These are phyloP conservation scores for Cosmorhoe ocellata DNA, from an alignment of 2,888 invertebrate genomes.

Conservation along the genomic window DNA sequence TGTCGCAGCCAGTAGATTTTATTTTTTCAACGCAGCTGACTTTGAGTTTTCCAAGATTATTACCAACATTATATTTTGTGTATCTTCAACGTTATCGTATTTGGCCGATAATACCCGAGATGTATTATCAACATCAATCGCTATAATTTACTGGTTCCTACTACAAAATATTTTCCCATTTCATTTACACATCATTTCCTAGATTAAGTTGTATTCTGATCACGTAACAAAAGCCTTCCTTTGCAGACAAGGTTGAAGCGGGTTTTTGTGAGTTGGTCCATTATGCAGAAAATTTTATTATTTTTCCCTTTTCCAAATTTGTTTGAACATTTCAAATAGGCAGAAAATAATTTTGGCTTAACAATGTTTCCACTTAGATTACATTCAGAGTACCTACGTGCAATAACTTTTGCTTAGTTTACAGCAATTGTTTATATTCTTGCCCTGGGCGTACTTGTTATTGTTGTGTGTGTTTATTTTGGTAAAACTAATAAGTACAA, in stretches of 20 bases:
- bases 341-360: neutral
- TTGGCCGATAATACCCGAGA: too few species aligned
- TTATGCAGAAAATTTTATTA: conserved; percentile 18
- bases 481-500: too few species aligned
- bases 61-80: neutral
- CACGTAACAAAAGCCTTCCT: conserved; percentile 23
- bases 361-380: too few species aligned
- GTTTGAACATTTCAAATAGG: conserved; percentile 6
- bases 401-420: too few species aligned
- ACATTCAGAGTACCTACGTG: too few species aligned
- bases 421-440: too few species aligned
- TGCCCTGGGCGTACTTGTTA: too few species aligned
- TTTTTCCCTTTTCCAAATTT: conserved; percentile 10
- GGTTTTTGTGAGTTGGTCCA: conserved; percentile 15
- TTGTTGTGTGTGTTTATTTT: neutral
- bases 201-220: conserved; percentile 12
- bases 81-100: too few species aligned
- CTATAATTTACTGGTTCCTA: neutral
- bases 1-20: neutral
- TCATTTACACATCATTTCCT: conserved; percentile 16
- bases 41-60: too few species aligned
- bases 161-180: conserved; percentile 8
- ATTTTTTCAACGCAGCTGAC: neutral
- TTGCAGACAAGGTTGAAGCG: conserved; percentile 24
- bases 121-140: too few species aligned